Evolutionary conservation across 2,113 vertebrate species (phyloP).

Genomic region (Haplochromis vanheusdeni): DNA sequence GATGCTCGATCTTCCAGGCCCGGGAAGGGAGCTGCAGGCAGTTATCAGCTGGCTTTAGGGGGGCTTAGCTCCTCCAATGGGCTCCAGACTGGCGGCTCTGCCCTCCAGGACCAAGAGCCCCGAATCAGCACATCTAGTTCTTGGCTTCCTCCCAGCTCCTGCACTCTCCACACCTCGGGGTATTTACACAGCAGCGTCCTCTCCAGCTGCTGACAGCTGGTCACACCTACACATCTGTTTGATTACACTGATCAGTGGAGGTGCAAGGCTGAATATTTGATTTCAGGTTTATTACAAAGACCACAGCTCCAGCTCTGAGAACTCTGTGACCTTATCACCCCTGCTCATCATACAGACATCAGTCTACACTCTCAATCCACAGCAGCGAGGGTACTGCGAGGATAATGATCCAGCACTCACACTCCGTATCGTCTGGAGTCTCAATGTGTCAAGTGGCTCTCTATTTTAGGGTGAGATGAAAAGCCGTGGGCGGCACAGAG

Average conservation of each 20-base stretch:
- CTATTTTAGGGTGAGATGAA: not conserved
- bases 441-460: not conserved
- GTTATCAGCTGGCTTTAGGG: constrained; percentile 6
- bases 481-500: not conserved
- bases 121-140: constrained; percentile 32
- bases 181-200: constrained; percentile 31
- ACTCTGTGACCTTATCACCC: not conserved
- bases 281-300: not conserved
- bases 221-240: not conserved
- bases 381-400: not conserved
- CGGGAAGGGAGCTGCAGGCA: constrained; percentile 15
- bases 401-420: not conserved
- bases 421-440: not conserved
- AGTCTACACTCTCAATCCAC: not conserved
- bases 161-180: not conserved
- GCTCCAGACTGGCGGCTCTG: constrained; percentile 35
- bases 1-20: constrained; percentile 19
- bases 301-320: not conserved
- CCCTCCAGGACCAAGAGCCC: not conserved
- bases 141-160: constrained; percentile 17
- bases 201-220: not conserved
- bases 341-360: not conserved
- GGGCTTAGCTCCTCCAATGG: constrained; percentile 42
- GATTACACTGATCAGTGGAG: not conserved
- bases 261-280: not conserved